Evolutionary conservation across 2,888 invertebrate genomes (phyloP), one percentile per base, ranked within the genome.

Genomic region (Diaprepes abbreviatus): DNA sequence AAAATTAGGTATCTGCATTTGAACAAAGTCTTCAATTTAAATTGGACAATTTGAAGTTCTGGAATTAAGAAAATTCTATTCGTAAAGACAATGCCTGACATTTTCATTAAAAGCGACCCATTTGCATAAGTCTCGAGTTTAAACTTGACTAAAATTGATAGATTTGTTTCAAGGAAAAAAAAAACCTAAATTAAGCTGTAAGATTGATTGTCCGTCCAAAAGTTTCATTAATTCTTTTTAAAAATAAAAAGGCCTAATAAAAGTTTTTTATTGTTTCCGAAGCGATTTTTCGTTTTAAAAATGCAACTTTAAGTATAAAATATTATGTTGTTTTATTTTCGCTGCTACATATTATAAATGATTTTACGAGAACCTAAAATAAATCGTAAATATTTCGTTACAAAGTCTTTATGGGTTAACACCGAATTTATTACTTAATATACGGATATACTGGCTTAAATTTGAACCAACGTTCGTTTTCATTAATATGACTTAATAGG

Each of bases 101-200:
- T 59, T 66, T 64, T 66, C 66, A 66, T 66, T 66, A 66, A 59
- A 66, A 14, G 10, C 21, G 33, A 21, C 24, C 57, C 16, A 58
- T 58, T 58, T 58, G 52, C 62, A 62, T 62, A 50, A 58, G 43
- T 58, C 58, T 43, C n/a, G 43, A 43, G 21, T 58, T 24, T 43
- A 58, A 40, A 58, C 43, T 43, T 31, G 58, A 58, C 63, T 43
- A 36, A 57, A 52, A 66, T 66, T 66, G 54, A 66, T 52, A 66
- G 66, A 66, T 60, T 60, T 60, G 59, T 60, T 60, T 31, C 66
- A 21, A 16, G n/a, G 28, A 48, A 65, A 58, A 57, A 55, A 66
- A 58, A 58, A 43, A 38, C 3, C 35, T 66, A 59, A 52, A 66
- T 66, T 66, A 59, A 48, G 35, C 50, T 10, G 12, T 52, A 60